These are phyloP conservation scores for Anomalospiza imberbis DNA, from an alignment of 2,797 vertebrate species.

Conservation along the genomic window DNA sequence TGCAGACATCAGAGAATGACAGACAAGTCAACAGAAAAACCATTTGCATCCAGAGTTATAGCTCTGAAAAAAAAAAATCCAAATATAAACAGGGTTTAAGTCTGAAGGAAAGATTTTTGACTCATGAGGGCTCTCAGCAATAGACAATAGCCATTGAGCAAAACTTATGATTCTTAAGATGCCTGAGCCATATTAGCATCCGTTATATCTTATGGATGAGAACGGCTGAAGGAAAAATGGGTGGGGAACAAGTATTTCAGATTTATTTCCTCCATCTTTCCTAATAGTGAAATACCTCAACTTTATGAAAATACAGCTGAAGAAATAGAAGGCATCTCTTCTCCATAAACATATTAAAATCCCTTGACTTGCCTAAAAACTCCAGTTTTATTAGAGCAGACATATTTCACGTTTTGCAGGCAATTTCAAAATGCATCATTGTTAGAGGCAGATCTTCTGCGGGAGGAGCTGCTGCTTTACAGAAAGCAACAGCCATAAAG, in stretches of 20 bases:
- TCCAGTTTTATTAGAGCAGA: neutral
- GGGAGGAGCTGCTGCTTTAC: conserved; percentile 33
- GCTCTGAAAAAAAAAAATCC: neutral
- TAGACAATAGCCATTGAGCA: neutral
- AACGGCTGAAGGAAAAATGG: conserved; percentile 23
- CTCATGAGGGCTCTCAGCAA: conserved; percentile 31
- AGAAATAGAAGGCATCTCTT: conserved; percentile 38
- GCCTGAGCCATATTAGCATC: conserved; percentile 15
- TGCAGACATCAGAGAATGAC: conserved; percentile 50
- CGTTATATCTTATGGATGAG: conserved; percentile 44
- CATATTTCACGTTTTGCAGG: conserved; percentile 30
- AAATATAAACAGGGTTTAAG: conserved; percentile 35
- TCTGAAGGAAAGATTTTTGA: conserved; percentile 36
- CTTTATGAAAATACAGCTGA: conserved; percentile 49
- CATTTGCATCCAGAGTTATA: conserved; percentile 58
- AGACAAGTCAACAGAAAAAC: conserved; percentile 64
- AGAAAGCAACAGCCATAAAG: conserved; percentile 52
- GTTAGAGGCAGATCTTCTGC: conserved; percentile 36
- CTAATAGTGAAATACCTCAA: conserved; percentile 55
- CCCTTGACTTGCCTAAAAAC: conserved; percentile 39
- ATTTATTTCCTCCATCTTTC: conserved; percentile 60
- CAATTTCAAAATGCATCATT: conserved; percentile 31
- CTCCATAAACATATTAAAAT: conserved; percentile 33
- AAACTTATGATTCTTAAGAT: neutral
- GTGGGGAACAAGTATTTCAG: conserved; percentile 47